Evolutionary conservation across 2,113 vertebrate species (phyloP), one percentile per base, ranked within the genome.

Genomic region (Microtus oregoni): DNA sequence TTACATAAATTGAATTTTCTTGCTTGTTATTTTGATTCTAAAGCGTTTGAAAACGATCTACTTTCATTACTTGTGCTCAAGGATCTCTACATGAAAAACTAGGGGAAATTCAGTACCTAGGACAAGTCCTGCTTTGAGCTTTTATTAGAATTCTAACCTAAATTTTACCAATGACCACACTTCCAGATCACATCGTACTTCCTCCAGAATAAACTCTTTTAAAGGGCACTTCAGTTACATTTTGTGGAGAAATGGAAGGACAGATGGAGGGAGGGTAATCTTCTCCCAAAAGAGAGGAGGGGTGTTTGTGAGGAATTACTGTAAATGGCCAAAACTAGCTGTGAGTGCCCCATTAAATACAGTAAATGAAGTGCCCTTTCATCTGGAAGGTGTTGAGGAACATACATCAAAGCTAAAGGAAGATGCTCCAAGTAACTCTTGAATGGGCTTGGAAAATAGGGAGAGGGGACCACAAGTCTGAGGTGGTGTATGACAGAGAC

Each of bases 81-180:
- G 65, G 63, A 38, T n/a, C n/a, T 89, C 7, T 41, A 9, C 86
- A 47, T 63, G 81, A 91, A 12, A 28, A 58, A 28, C 50, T 44
- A 81, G 41, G 26, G 72, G 90, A 70, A 68, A 11, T 91, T 86
- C 76, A 89, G 82, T 5, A 91, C 92, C 30, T 19, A 20, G 82
- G 58, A 92, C 41, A 89, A n/a, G 68, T 86, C 65, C 50, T 77
- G 24, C 85, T 12, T 17, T 95, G 28, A 67, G 26, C 47, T 75
- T 78, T 70, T 89, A 75, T 93, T 92, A 81, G 32, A 35, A 89
- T 87, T 77, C 81, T 79, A 50, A 85, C 77, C 89, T 95, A 65
- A 96, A 94, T 35, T 67, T 92, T 28, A 70, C 15, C 50, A 44
- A 20, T 77, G 38, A 50, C 63, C 38, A 78, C 67, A 90, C 47